phyloP scores from a whole-genome alignment of 2,888 invertebrate species.

The Colostygia pectinataria region DNA sequence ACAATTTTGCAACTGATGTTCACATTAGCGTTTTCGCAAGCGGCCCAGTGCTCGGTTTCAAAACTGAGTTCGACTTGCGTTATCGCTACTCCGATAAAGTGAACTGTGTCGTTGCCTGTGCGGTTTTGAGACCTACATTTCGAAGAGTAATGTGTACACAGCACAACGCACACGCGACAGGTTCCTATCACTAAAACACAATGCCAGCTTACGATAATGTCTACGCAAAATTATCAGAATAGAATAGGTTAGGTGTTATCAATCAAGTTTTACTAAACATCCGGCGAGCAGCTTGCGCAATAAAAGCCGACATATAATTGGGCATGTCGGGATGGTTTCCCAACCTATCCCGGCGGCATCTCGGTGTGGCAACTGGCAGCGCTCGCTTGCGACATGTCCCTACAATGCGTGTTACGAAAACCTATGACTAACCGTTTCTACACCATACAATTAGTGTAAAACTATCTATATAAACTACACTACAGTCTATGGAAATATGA shows the following conservation, averaged over 20 bases:
- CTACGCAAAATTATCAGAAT: conserved; percentile 8
- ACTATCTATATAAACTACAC: conserved; percentile 48
- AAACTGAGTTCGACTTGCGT: conserved; percentile 78
- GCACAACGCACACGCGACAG: conserved; percentile 6
- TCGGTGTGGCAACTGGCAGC: conserved; percentile 69
- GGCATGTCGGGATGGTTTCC: conserved; percentile 79
- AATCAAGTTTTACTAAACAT: conserved; percentile 62
- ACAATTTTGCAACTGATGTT: conserved; percentile 82
- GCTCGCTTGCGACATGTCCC: conserved; percentile 77
- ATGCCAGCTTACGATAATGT: not conserved
- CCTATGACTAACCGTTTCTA: conserved; percentile 69
- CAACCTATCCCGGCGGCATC: conserved; percentile 79
- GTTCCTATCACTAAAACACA: conserved; percentile 8
- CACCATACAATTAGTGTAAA: conserved; percentile 54
- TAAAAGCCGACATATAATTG: conserved; percentile 71
- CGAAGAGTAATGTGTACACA: conserved; percentile 40
- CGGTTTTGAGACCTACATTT: conserved; percentile 77
- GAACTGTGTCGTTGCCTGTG: conserved; percentile 69
- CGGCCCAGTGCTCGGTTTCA: conserved; percentile 80
- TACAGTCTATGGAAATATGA: conserved; percentile 40
- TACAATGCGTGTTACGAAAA: conserved; percentile 81
- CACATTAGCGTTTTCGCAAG: conserved; percentile 84
- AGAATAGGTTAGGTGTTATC: conserved; percentile 48
- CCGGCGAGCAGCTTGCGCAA: conserved; percentile 63
- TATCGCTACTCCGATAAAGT: conserved; percentile 79